A percentile compares a stretch with the other conserved stretches of the same genome.
phyloP scores from a whole-genome alignment of 2,888 invertebrate genomes.

The Netelia inedita region DNA sequence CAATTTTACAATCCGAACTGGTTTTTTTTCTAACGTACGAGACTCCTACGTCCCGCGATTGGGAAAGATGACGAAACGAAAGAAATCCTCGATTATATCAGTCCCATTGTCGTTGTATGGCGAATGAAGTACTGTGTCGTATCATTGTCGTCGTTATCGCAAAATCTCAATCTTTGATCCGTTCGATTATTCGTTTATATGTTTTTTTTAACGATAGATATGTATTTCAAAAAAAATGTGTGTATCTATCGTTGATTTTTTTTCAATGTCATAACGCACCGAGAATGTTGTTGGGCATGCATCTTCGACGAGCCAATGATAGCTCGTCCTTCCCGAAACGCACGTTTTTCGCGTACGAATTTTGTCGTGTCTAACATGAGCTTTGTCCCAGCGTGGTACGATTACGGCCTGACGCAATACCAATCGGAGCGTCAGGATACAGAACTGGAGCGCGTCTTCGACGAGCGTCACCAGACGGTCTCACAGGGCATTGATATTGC shows the following conservation, averaged over 20 bases:
- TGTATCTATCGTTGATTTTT: slow-evolving; percentile 11
- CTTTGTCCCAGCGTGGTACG: slow-evolving; percentile 93
- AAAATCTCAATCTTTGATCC: slow-evolving; percentile 50
- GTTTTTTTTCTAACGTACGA: slow-evolving; percentile 6
- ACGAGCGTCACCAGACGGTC: slow-evolving; percentile 91
- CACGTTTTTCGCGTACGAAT: slow-evolving; percentile 46
- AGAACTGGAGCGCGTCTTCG: slow-evolving; percentile 95
- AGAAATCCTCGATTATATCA: slow-evolving; percentile 53
- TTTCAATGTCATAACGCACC: slow-evolving; percentile 67
- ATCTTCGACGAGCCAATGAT: slow-evolving; percentile 61
- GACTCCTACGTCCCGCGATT: slow-evolving; percentile 29
- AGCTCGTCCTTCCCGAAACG: slow-evolving; percentile 45
- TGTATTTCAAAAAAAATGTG: background rate
- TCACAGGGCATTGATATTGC: slow-evolving; percentile 88
- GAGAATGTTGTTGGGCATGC: slow-evolving; percentile 75
- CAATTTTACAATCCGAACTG: background rate
- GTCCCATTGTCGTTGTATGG: slow-evolving; percentile 76
- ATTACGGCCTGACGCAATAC: slow-evolving; percentile 93
- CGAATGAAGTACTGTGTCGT: slow-evolving; percentile 82
- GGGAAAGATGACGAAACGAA: slow-evolving; percentile 54
- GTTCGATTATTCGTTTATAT: slow-evolving; percentile 43
- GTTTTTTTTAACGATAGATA: slow-evolving; percentile 8
- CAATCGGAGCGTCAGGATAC: slow-evolving; percentile 93
- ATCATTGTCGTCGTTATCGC: slow-evolving; percentile 70
- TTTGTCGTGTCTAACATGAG: slow-evolving; percentile 73